Conservation (phyloP, 1,140 invertebrate species). For the Zaprionus inermis region DNA sequence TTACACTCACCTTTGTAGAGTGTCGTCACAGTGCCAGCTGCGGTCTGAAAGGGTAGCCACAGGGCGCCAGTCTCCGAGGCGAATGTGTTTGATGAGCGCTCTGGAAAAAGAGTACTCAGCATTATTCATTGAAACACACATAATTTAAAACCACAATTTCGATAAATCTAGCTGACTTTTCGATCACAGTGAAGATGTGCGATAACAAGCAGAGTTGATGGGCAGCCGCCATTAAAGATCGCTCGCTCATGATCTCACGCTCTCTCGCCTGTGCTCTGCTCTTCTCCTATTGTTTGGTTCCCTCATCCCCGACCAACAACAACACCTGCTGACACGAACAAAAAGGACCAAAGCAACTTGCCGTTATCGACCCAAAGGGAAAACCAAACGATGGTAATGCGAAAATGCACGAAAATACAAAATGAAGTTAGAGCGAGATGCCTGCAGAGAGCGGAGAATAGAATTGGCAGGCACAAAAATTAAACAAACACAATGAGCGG, state of each 20-base stretch:
- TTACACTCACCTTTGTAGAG: slow-evolving; percentile 90
- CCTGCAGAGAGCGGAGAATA: slow-evolving; percentile 9
- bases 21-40: slow-evolving; percentile 91
- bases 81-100: slow-evolving; percentile 75
- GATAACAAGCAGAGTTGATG: background rate
- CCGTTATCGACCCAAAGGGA: slow-evolving; percentile 34
- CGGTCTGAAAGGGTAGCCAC: slow-evolving; percentile 93
- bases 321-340: slow-evolving; percentile 27
- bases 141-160: background rate
- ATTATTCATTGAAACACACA: background rate
- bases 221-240: slow-evolving; percentile 19
- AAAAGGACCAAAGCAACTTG: slow-evolving; percentile 40
- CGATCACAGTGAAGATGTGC: background rate
- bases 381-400: slow-evolving; percentile 23
- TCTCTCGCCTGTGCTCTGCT: background rate
- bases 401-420: slow-evolving; percentile 8
- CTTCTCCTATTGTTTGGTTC: slow-evolving; percentile 6
- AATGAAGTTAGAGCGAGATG: slow-evolving; percentile 20
- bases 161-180: background rate
- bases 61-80: slow-evolving; percentile 87
- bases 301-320: slow-evolving; percentile 26
- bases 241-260: slow-evolving; percentile 2
- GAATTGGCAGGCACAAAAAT: slow-evolving; percentile 18
- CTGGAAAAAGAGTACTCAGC: slow-evolving; percentile 37
- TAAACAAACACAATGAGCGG: slow-evolving; percentile 12